Evolutionary conservation across 1,140 invertebrate genomes (phyloP).

Genomic region (Drosophila melanogaster): DNA sequence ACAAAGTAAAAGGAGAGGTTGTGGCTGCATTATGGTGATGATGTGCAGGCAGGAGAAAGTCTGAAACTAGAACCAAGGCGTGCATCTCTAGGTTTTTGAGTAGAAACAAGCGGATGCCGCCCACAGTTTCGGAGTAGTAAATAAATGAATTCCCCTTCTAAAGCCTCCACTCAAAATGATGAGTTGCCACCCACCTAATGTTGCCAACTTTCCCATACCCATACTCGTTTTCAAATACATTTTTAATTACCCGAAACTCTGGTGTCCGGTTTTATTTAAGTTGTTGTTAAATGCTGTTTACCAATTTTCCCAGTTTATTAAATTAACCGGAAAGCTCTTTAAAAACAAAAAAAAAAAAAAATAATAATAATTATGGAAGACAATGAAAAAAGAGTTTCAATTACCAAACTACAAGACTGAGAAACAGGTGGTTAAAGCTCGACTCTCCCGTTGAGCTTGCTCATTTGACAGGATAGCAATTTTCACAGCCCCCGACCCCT

Average conservation of each 20-base stretch:
- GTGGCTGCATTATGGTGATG: neutral
- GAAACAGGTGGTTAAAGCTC: constrained; percentile 36
- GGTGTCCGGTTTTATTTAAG: constrained; percentile 18
- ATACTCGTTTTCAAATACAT: constrained; percentile 14
- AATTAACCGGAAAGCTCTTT: constrained; percentile 20
- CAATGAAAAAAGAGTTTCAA: constrained; percentile 58
- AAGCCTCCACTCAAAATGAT: constrained; percentile 2
- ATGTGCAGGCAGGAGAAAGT: constrained; percentile 22
- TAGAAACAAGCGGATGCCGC: constrained; percentile 24
- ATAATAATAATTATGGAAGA: constrained; percentile 43
- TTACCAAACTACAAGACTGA: constrained; percentile 33
- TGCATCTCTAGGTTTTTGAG: neutral
- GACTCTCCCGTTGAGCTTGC: constrained; percentile 24
- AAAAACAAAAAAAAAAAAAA: constrained; percentile 32
- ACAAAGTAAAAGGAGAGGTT: constrained; percentile 15
- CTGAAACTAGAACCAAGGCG: constrained; percentile 29
- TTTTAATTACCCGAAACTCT: constrained; percentile 36
- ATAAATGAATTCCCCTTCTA: neutral
- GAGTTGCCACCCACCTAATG: constrained; percentile 37
- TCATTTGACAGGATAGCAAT: constrained; percentile 63
- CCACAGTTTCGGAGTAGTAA: constrained; percentile 21
- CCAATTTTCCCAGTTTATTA: constrained; percentile 32
- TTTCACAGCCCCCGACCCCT: constrained; percentile 21
- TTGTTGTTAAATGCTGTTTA: constrained; percentile 10
- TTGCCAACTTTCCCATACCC: constrained; percentile 19